Evolutionary conservation across 2,113 vertebrate genomes (phyloP).

Genomic region (Xyrauchen texanus): DNA sequence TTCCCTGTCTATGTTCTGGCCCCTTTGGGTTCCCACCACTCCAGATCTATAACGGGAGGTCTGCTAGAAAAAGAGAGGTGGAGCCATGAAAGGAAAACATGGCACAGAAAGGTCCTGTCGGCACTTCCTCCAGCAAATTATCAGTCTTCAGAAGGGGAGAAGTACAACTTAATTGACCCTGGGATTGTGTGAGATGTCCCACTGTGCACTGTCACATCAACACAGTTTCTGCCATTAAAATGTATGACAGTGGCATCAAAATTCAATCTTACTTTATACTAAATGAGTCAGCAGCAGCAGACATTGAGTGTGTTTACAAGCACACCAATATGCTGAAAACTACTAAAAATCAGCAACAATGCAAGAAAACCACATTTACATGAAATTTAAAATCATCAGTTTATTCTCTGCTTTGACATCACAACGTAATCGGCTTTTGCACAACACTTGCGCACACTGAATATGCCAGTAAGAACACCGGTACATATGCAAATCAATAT

Average conservation of each 20-base stretch:
- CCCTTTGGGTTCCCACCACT: slow-evolving; percentile 85
- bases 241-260: too few relatives aligned
- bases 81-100: slow-evolving; percentile 81
- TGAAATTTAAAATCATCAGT: too few relatives aligned
- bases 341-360: too few relatives aligned
- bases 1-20: slow-evolving; percentile 76
- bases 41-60: slow-evolving; percentile 81
- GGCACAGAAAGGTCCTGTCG: slow-evolving; percentile 91
- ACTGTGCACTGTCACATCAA: slow-evolving; percentile 47
- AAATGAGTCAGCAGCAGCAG: neutral
- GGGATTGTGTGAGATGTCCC: slow-evolving; percentile 80
- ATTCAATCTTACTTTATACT: slow-evolving; percentile 49
- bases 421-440: too few relatives aligned
- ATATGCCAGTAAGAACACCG: too few relatives aligned
- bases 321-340: too few relatives aligned
- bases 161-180: slow-evolving; percentile 93
- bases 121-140: slow-evolving; percentile 93
- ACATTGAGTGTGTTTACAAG: neutral
- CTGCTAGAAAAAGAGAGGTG: slow-evolving; percentile 77
- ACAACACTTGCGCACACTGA: too few relatives aligned
- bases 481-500: too few relatives aligned
- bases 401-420: too few relatives aligned
- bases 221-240: too few relatives aligned
- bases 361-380: too few relatives aligned
- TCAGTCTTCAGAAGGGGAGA: slow-evolving; percentile 74